phyloP scores from a whole-genome alignment of 2,797 vertebrate species.

The Lates japonicus region DNA sequence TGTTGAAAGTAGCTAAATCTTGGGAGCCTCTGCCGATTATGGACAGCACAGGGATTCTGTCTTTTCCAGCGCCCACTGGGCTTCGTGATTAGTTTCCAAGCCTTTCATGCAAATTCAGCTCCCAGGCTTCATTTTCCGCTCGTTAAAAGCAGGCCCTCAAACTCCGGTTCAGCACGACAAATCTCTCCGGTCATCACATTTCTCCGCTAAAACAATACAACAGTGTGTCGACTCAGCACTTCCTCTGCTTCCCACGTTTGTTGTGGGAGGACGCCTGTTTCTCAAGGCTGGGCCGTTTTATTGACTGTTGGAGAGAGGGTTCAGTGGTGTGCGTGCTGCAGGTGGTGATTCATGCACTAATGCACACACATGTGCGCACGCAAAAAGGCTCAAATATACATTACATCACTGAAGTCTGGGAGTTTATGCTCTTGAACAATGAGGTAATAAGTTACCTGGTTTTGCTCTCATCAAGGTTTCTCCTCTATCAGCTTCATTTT shows the following conservation, averaged over 20 bases:
- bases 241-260: constrained; percentile 62
- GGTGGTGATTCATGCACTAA: constrained; percentile 42
- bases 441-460: constrained; percentile 25
- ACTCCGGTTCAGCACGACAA: constrained; percentile 54
- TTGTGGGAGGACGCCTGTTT: constrained; percentile 38
- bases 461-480: constrained; percentile 16
- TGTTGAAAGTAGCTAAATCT: constrained; percentile 50
- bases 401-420: constrained; percentile 53
- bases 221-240: constrained; percentile 79
- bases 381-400: constrained; percentile 19
- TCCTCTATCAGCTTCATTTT: not conserved
- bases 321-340: constrained; percentile 51
- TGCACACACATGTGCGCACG: constrained; percentile 14
- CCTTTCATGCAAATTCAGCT: constrained; percentile 78
- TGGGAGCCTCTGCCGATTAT: constrained; percentile 33
- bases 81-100: constrained; percentile 81
- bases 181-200: constrained; percentile 78
- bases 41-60: constrained; percentile 36
- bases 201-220: constrained; percentile 78
- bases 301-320: constrained; percentile 65
- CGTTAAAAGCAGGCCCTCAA: constrained; percentile 70
- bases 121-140: constrained; percentile 81
- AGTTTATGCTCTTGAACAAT: constrained; percentile 22
- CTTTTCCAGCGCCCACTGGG: constrained; percentile 69
- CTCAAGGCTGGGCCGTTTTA: constrained; percentile 65